These are phyloP conservation scores for Pyrocephalus nanus DNA, from an alignment of 2,797 vertebrate species.

Conservation along the genomic window DNA sequence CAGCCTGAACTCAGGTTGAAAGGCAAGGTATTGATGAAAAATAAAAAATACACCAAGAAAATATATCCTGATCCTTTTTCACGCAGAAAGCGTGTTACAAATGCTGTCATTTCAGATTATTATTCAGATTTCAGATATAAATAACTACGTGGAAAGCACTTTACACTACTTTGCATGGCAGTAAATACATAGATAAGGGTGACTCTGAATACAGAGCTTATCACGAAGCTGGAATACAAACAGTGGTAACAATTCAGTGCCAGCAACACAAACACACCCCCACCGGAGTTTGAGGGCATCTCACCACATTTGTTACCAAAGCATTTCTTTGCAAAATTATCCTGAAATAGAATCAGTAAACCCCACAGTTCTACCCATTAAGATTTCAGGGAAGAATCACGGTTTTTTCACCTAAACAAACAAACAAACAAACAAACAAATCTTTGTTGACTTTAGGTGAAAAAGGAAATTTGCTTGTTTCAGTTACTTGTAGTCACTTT, in stretches of 20 bases:
- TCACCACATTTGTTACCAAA: neutral
- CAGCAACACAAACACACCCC: neutral
- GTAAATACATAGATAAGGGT: neutral
- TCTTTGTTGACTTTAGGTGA: neutral
- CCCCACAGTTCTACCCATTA: neutral
- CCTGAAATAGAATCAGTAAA: neutral
- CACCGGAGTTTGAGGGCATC: neutral
- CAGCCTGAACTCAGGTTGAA: neutral
- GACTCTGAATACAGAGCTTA: neutral
- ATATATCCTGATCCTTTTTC: neutral
- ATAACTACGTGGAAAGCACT: neutral
- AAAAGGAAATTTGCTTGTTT: neutral
- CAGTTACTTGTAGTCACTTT: neutral
- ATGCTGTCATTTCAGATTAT: neutral
- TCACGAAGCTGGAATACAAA: neutral
- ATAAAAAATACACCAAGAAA: neutral
- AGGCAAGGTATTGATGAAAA: neutral
- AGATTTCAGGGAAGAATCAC: neutral
- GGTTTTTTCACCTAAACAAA: neutral
- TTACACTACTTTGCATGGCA: neutral
- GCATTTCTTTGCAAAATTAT: neutral
- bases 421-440: neutral
- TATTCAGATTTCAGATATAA: neutral
- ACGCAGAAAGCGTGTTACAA: neutral
- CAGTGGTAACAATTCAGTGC: neutral